phyloP scores from a whole-genome alignment of 2,888 invertebrate genomes.

The Oegoconia quadripuncta region DNA sequence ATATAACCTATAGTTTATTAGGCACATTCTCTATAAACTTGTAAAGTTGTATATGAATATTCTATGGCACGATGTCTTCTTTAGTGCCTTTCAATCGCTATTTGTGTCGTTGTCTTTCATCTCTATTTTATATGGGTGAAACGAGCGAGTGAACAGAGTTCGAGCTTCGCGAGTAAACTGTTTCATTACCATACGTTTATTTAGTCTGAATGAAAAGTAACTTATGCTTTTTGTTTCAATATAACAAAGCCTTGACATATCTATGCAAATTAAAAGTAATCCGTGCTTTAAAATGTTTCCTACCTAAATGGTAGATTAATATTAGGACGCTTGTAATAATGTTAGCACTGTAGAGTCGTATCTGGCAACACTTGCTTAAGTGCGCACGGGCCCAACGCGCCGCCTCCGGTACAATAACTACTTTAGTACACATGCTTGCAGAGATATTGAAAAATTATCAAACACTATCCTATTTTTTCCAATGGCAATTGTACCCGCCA shows the following conservation, averaged over 20 bases:
- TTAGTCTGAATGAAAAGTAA: too few species aligned
- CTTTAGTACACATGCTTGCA: constrained; percentile 47
- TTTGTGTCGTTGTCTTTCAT: constrained; percentile 20
- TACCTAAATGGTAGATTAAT: constrained; percentile 50
- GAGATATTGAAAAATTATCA: constrained; percentile 36
- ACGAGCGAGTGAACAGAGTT: constrained; percentile 21
- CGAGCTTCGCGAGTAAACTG: neutral
- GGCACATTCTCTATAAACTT: constrained; percentile 23
- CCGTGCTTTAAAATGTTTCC: constrained; percentile 25
- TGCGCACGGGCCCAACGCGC: constrained; percentile 43
- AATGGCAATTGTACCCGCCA: neutral
- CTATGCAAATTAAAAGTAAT: constrained; percentile 6
- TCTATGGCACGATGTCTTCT: constrained; percentile 35
- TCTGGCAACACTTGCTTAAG: constrained; percentile 36
- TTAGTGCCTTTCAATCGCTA: constrained; percentile 48
- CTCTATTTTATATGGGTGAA: constrained; percentile 23
- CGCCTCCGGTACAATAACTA: constrained; percentile 62
- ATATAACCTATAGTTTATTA: too few species aligned
- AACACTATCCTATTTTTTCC: constrained; percentile 9
- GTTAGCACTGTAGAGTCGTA: constrained; percentile 39
- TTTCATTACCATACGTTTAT: too few species aligned
- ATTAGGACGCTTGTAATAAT: constrained; percentile 32
- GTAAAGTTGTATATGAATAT: constrained; percentile 17
- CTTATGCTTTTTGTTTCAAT: too few species aligned
- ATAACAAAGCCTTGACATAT: constrained; percentile 8